Base-by-base conservation (phyloP, 2,113 vertebrate genomes). In the Plectropomus leopardus region DNA sequence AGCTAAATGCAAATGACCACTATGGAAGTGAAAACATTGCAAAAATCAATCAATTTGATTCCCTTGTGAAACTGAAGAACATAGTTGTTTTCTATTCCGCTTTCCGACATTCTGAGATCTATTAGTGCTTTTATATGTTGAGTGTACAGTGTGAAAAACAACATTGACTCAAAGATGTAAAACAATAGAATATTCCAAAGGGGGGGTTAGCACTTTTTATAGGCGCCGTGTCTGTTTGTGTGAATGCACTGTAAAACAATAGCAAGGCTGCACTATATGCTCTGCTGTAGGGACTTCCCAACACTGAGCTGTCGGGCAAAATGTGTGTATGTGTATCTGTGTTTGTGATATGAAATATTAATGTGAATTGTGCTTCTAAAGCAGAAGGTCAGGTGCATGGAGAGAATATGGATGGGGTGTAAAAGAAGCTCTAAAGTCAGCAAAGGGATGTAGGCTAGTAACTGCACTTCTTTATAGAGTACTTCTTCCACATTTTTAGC, bases 291-390 rank as follows among this genome's bases (percentile, higher is more conserved):
- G 79, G 76, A 72, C 60, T 67, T 32, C 44, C 45, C 21, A 79
- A 16, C 50, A 24, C 47, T 42, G 19, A 58, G 44, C 21, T 57
- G n/a, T 78, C 19, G 4, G 47, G 26, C 24, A 28, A 68, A 77
- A 5, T 57, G 3, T 63, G 72, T 36, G 21, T 45, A 26, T 53
- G 55, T 67, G 65, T 79, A 48, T 82, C n/a, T 47, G 72, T 72
- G 82, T 81, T 71, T 61, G 76, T 57, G 54, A 61, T 63, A 82
- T 90, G 70, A 91, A 93, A 91, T 92, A 90, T 92, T 84, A 76
- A 90, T 91, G 83, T 67, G 48, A 23, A 66, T 79, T 70, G 82
- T 72, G 86, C 73, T 36, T 78, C 21, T 78, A 54, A 47, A 83
- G 80, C 88, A 86, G 72, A 59, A 84, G 84, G 82, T 60, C 66